Percentiles rank a stretch among this genome's conserved stretches.
Evolutionary conservation across 2,113 vertebrate species (phyloP).

Genomic region (Nanorana parkeri): DNA sequence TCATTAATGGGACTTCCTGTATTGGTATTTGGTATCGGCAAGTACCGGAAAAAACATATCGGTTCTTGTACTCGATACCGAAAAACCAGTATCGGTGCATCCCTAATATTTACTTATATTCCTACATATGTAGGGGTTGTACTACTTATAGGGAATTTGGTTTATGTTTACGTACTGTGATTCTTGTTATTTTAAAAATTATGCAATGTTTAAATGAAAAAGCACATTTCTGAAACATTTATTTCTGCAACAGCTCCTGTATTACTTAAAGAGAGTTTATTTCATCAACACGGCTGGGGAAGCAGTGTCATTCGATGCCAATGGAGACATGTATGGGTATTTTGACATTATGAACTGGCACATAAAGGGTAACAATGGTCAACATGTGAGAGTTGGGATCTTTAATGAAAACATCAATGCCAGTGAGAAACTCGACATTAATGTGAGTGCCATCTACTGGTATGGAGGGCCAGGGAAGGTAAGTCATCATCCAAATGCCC

Average conservation of each 20-base stretch:
- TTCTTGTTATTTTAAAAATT: no score
- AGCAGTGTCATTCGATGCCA: constrained; percentile 12
- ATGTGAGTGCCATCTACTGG: constrained; percentile 58
- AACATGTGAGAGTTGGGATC: constrained; percentile 65
- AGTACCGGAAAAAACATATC: no score
- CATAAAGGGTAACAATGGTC: constrained; percentile 59
- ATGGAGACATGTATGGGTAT: constrained; percentile 23
- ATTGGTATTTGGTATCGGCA: no score
- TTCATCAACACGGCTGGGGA: constrained; percentile 36
- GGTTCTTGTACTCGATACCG: no score
- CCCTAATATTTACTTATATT: no score
- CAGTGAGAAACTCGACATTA: constrained; percentile 60
- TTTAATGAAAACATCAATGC: constrained; percentile 60
- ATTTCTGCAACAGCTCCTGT: constrained; percentile 11
- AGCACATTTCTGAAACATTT: no score
- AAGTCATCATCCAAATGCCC: background rate
- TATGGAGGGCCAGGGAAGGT: constrained; percentile 1
- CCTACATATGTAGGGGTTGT: no score
- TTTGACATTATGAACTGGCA: constrained; percentile 69
- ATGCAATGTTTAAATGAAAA: no score
- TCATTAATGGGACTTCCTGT: no score
- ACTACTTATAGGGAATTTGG: no score
- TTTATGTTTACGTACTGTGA: no score
- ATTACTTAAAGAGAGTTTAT: constrained; percentile 26
- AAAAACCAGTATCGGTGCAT: no score